phyloP scores from a whole-genome alignment of 30 jellyfish, hydroid and myxozoan genomes.

The Cassiopea xamachana region DNA sequence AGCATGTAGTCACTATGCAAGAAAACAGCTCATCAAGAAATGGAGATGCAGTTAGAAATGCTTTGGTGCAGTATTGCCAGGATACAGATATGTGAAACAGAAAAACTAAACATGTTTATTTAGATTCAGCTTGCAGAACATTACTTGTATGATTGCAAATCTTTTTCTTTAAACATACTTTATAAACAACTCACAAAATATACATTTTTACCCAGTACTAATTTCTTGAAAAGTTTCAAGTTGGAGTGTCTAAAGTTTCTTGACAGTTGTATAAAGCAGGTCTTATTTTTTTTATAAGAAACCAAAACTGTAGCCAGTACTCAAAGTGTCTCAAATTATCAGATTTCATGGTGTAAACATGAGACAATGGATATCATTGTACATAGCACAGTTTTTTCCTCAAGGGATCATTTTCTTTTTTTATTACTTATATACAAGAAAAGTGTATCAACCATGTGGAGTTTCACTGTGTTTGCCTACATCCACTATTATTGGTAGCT shows the following conservation, averaged over 20 bases:
- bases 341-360: too few relatives aligned
- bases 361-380: too few relatives aligned
- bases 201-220: background rate
- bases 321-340: too few relatives aligned
- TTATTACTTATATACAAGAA: too few relatives aligned
- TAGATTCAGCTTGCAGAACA: background rate
- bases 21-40: constrained; percentile 15
- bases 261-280: background rate
- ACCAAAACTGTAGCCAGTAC: too few relatives aligned
- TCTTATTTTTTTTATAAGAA: background rate
- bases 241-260: background rate
- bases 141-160: background rate
- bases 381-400: too few relatives aligned
- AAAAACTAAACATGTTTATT: background rate
- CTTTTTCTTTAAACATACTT: background rate
- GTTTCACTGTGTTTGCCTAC: too few relatives aligned
- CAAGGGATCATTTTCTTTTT: too few relatives aligned
- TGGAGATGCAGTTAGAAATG: constrained; percentile 31
- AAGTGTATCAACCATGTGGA: too few relatives aligned
- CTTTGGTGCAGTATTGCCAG: background rate
- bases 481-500: too few relatives aligned
- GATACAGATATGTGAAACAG: background rate
- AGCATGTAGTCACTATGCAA: constrained; percentile 15
- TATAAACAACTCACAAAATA: background rate
- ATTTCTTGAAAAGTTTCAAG: background rate